A percentile compares a stretch with the other conserved stretches of the same genome.
phyloP scores from a whole-genome alignment of 2,113 vertebrate genomes.

The Danionella cerebrum region DNA sequence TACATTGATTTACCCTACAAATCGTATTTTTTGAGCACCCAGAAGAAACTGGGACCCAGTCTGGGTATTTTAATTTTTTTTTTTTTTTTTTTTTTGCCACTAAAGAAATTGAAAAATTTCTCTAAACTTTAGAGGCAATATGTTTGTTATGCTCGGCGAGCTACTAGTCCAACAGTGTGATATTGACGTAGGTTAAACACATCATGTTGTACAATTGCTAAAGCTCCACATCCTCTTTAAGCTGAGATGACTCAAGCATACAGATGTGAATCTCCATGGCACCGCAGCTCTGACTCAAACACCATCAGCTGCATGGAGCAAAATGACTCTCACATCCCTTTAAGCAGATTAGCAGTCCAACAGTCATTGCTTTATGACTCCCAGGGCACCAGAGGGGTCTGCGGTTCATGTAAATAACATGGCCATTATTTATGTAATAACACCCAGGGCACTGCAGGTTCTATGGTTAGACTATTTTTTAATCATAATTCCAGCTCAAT shows the following conservation, averaged over 20 bases:
- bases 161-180: not conserved
- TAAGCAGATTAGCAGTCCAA: slow-evolving; percentile 2
- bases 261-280: not conserved
- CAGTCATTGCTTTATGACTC: slow-evolving; percentile 7
- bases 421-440: not conserved
- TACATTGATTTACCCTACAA: no score
- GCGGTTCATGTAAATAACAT: not conserved
- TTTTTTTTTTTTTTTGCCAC: no score
- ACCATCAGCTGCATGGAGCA: not conserved
- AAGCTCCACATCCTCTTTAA: not conserved
- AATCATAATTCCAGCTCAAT: not conserved
- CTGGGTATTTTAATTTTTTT: no score
- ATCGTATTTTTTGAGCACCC: no score
- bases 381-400: not conserved
- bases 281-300: not conserved
- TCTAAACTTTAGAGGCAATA: no score
- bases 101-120: no score
- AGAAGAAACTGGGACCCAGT: no score
- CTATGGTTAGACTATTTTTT: not conserved
- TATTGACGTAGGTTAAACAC: not conserved
- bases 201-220: not conserved
- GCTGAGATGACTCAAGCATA: not conserved
- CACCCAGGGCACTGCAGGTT: not conserved
- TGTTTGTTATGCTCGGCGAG: no score
- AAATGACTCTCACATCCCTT: not conserved